Evolutionary conservation across 30 jellyfish, hydroid and myxozoan genomes (phyloP), one percentile per base, ranked within the genome.

Genomic region (Catostylus mosaicus): DNA sequence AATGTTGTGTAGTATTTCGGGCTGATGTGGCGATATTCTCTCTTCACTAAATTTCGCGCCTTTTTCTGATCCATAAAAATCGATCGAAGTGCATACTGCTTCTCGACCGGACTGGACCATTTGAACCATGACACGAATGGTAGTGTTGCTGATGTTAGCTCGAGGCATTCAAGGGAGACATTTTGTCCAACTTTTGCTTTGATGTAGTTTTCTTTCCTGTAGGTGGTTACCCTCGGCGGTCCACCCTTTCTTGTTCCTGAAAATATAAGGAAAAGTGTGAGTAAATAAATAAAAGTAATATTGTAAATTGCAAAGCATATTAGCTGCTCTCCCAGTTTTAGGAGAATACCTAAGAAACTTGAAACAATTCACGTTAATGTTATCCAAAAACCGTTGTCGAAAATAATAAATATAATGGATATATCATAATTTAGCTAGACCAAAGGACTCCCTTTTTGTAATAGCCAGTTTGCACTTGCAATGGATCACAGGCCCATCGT

Each of bases 101-200:
- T 75, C 14, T 85, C 95, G 2, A 85, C 88, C 8, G 88, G 84
- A 5, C 38, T 31, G 4, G 79, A 23, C 95, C 95, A 85, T 24
- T 77, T 77, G 62, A 72, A 79, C 98, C 98, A 92, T 1, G 89
- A 71, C n/a, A 92, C 98, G 74, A 67, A 88, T 0, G 98, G 98
- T 11, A 92, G 76, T 6, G 96, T 86, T 31, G 78, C 86, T 22
- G 98, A 92, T 2, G 90, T 83, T 40, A 80, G 45, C 69, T 92
- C 98, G 69, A 92, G 88, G 50, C 98, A 92, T 30, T 92, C 97
- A 24, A 92, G 81, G 19, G 95, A 57, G 8, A 86, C 98, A 59
- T 75, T 77, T 51, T 86, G 90, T 23, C 98, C 98, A 19, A 38
- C 89, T 27, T 61, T 73, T n/a, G 95, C 97, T 34, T 78, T 84